Evolutionary conservation across 37 sponge, comb jelly and placozoan species (phyloP), one percentile per base, ranked within the genome.

Genomic region (Dysidea cf. avara): DNA sequence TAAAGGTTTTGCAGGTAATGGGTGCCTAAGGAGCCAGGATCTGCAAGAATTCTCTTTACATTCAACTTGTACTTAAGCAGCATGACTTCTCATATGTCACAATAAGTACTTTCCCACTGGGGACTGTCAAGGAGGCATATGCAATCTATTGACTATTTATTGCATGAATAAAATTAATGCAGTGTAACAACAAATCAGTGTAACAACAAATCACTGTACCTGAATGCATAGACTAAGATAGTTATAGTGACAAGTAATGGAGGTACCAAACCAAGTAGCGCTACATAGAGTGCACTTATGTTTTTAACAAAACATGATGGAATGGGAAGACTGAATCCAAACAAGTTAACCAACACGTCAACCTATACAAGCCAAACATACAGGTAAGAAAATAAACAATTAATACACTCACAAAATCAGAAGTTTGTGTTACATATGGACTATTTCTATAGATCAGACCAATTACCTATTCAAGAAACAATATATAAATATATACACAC

Each of bases 291-390:
- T 1, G 60, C 63, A 33, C 39, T 25, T n/a, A 55, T 21, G 24
- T 46, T 34, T 11, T 18, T 13, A 60, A 32, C 24, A 39, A 80
- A 36, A 39, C 81, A 80, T 34, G 62, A 39, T 3, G 81, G 81
- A 30, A 80, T 35, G 39, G 81, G 81, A 40, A 80, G 71, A 52
- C 64, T 58, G 56, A 53, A 60, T 17, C 81, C 81, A 22, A 80
- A 59, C 34, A 80, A 36, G 61, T 70, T 80, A 24, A 68, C 39
- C 22, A 80, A 55, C 29, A 71, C 28, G 11, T 26, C 33, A 30
- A 56, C 56, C 72, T 71, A 55, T 11, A 33, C 17, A 33, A 31
- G 0, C 4, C 12, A 17, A 7, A 68, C 53, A 33, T 9, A 40
- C 30, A 7, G 18, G 25, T 2, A 20, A 7, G 5, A 16, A 2